Evolutionary conservation across 2,113 vertebrate species (phyloP).

Genomic region (Protomyctophum bolini): DNA sequence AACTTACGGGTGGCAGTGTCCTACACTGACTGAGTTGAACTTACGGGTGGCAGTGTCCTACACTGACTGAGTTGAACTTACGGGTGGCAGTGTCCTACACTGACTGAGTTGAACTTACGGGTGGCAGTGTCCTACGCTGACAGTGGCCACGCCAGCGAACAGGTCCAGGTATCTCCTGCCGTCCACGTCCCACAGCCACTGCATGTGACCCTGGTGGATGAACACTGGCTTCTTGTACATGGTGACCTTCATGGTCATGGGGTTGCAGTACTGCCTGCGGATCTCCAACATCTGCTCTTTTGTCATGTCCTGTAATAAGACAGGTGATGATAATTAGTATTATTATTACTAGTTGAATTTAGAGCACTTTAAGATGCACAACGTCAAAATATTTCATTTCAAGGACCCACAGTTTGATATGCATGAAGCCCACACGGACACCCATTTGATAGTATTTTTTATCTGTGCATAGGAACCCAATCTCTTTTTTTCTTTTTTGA

Average conservation of each 20-base stretch:
- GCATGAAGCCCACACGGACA: too few species aligned
- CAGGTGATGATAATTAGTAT: background rate
- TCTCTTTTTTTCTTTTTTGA: too few species aligned
- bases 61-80: too few species aligned
- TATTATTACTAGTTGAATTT: background rate
- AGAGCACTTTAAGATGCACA: background rate
- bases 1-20: too few species aligned
- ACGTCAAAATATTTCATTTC: too few species aligned
- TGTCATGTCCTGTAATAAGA: conserved; percentile 70
- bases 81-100: too few species aligned
- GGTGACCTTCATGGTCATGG: conserved; percentile 69
- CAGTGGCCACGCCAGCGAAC: conserved; percentile 91
- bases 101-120: conserved; percentile 83
- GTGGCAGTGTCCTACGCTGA: conserved; percentile 94
- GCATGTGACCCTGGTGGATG: conserved; percentile 91
- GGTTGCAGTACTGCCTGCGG: conserved; percentile 76
- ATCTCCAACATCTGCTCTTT: conserved; percentile 81
- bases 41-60: too few species aligned
- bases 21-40: too few species aligned
- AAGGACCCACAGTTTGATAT: too few species aligned
- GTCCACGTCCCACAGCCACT: conserved; percentile 93
- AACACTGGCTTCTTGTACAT: conserved; percentile 87
- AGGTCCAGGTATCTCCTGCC: conserved; percentile 92
- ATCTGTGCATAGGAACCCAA: too few species aligned
- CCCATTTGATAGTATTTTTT: too few species aligned